Base-by-base conservation (phyloP, 2,888 invertebrate species). In the Nemoura dubitans region DNA sequence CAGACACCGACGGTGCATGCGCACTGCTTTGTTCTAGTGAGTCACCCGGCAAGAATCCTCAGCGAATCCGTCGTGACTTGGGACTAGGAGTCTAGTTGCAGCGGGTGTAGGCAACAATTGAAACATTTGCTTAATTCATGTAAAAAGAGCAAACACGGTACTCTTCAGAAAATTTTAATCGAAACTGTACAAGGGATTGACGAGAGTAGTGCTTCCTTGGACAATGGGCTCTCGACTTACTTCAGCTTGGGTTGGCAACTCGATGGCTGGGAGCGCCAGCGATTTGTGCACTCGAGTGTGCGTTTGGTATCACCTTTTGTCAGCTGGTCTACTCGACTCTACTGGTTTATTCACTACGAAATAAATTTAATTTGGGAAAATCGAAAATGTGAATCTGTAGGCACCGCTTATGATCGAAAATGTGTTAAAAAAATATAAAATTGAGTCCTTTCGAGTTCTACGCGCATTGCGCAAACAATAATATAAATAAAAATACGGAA, bases 401-500 rank as follows among this genome's bases (percentile, higher is more conserved):
- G 3, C 3, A 6, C 14, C 21, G 59, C 59, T 36, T 36, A 6
- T 36, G 36, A 36, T 36, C 36, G 10, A 10, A 36, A 36, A 36
- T 3, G 36, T 36, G 36, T 36, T 36, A 6, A 36, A 36, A 36
- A 36, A 36, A 36, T 36, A 10, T n/a, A 59, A 59, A 59, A 59
- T 7, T 14, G 10, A 59, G 16, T 59, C 14, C 14, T 7, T 59
- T 59, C 59, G 59, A 21, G 1, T 59, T 21, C 14, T 21, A 14
- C 21, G 3, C 16, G 59, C 3, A 1, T 59, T 10, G 14, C 59
- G 59, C 59, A 21, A 16, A 36, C 36, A 36, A 21, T 16, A 59
- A 59, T 59, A 21, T 59, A 59, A 59, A 59, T 59, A 21, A 7
- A 59, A 3, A 59, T 81, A 29, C 81, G 81, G 81, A 81, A 81